Evolutionary conservation across 1,140 invertebrate genomes (phyloP).

Genomic region (Adoxophyes honmai): DNA sequence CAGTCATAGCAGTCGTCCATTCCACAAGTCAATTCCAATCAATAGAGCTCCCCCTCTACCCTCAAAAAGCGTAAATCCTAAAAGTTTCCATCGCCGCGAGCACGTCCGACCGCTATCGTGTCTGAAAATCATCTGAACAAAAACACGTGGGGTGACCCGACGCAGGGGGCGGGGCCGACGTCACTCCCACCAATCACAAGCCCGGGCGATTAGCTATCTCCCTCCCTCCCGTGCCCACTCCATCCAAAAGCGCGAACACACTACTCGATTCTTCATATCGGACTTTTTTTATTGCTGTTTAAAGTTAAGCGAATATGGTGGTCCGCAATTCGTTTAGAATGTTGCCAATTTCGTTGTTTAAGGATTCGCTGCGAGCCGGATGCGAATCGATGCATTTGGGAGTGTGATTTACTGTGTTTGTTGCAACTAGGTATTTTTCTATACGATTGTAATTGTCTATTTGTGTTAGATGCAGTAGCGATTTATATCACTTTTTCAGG

Average conservation of each 20-base stretch:
- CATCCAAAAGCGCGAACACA: constrained; percentile 42
- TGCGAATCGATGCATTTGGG: constrained; percentile 3
- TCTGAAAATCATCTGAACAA: constrained; percentile 49
- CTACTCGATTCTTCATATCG: constrained; percentile 60
- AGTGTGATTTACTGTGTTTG: neutral
- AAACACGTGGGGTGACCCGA: constrained; percentile 47
- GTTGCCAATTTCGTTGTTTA: constrained; percentile 28
- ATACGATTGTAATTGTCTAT: too few relatives aligned
- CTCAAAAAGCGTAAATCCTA: constrained; percentile 21
- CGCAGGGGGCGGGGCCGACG: constrained; percentile 34
- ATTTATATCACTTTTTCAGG: too few relatives aligned
- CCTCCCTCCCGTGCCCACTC: constrained; percentile 22
- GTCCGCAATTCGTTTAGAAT: constrained; percentile 27
- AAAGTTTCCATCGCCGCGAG: constrained; percentile 29
- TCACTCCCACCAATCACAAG: constrained; percentile 30
- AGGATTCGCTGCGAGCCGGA: neutral
- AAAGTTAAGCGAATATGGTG: constrained; percentile 44
- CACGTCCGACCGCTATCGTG: constrained; percentile 33
- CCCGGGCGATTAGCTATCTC: constrained; percentile 22
- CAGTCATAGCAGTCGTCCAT: too few relatives aligned
- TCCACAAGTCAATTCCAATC: too few relatives aligned
- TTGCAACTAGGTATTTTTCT: too few relatives aligned
- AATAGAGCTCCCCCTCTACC: constrained; percentile 15
- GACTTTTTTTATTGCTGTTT: constrained; percentile 50
- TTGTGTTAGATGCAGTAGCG: too few relatives aligned